Conservation (phyloP, 2,797 vertebrate genomes). For the Scleropages formosus region DNA sequence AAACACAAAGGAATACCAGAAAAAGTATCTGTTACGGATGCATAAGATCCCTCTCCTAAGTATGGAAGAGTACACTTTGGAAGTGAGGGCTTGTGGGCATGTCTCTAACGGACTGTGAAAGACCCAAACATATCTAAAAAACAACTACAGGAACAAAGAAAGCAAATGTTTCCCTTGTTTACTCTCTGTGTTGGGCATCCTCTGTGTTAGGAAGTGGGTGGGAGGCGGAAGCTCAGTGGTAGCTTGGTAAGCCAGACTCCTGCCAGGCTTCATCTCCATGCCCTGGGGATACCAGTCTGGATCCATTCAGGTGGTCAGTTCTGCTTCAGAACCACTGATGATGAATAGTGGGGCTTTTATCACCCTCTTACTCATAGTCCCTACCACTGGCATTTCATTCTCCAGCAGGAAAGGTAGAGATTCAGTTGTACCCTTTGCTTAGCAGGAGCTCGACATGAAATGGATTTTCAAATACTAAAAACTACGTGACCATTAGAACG, state of each 20-base stretch:
- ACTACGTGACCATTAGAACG: too few species aligned
- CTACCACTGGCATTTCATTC: not conserved
- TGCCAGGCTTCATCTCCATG: not conserved
- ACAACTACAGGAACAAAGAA: not conserved
- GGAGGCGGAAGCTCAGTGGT: not conserved
- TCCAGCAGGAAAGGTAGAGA: too few species aligned
- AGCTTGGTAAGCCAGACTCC: not conserved
- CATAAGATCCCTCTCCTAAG: not conserved
- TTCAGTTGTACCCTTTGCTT: too few species aligned
- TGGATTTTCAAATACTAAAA: too few species aligned
- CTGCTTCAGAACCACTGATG: not conserved
- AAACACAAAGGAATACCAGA: too few species aligned
- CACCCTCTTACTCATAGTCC: constrained; percentile 4
- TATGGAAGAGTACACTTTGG: not conserved
- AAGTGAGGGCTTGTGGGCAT: not conserved
- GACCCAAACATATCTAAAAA: not conserved
- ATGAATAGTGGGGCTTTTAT: constrained; percentile 27
- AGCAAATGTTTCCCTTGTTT: not conserved
- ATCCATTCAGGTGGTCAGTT: not conserved
- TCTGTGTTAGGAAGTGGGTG: not conserved
- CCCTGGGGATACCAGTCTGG: not conserved
- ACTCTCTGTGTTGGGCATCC: not conserved
- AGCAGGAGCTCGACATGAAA: too few species aligned
- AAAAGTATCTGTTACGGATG: too few species aligned
- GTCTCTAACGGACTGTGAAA: not conserved